phyloP scores from a whole-genome alignment of 2,888 invertebrate genomes.

The Perizoma affinitatum region DNA sequence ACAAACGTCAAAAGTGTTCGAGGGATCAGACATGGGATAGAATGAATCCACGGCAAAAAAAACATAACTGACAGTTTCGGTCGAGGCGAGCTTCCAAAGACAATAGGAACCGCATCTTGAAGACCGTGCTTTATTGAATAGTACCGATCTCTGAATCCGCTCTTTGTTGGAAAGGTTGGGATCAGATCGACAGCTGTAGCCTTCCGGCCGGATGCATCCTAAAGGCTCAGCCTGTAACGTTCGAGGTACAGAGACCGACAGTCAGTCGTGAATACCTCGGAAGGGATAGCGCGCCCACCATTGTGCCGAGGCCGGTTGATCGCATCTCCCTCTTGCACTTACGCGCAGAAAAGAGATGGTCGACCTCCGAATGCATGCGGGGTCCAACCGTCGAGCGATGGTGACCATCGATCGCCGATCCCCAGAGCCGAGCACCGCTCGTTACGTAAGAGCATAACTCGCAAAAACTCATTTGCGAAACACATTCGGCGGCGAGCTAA shows the following conservation, averaged over 20 bases:
- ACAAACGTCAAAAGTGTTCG: conserved; percentile 40
- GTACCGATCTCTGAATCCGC: conserved; percentile 20
- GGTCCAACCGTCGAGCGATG: conserved; percentile 34
- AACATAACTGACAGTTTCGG: conserved; percentile 39
- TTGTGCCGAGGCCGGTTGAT: conserved; percentile 30
- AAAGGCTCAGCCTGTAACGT: conserved; percentile 28
- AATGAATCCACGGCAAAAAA: conserved; percentile 40
- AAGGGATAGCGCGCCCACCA: conserved; percentile 34
- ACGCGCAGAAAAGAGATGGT: conserved; percentile 32
- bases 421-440: conserved; percentile 29
- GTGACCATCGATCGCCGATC: conserved; percentile 42
- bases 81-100: conserved; percentile 29
- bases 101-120: conserved; percentile 30
- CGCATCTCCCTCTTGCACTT: conserved; percentile 34
- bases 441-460: conserved; percentile 45
- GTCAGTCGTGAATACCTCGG: conserved; percentile 20
- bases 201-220: conserved; percentile 28
- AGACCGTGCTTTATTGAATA: conserved; percentile 32
- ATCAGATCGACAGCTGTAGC: conserved; percentile 24
- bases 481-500: conserved; percentile 45
- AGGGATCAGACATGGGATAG: conserved; percentile 42
- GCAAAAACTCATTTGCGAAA: conserved; percentile 55
- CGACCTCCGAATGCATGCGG: conserved; percentile 30
- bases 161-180: conserved; percentile 12
- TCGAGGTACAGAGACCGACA: conserved; percentile 31